Percentiles rank a stretch among this genome's conserved stretches.
Evolutionary conservation across 2,113 vertebrate genomes (phyloP).

Genomic region (Tricholaema leucomelas): DNA sequence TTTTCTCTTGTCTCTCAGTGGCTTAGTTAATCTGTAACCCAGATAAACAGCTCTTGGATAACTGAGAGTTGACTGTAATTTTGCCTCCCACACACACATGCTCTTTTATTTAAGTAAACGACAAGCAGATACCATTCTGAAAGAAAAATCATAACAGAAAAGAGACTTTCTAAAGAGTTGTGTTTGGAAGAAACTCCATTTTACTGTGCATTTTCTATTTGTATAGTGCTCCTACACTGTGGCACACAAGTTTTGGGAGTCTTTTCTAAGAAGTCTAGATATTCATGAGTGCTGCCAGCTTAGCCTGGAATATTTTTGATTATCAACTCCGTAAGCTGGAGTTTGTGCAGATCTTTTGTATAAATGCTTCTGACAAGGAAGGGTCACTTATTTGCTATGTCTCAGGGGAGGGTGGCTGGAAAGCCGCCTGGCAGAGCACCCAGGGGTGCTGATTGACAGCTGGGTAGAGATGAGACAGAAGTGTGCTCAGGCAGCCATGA

Average conservation of each 20-base stretch:
- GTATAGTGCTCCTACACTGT: neutral
- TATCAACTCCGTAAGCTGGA: neutral
- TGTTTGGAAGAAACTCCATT: neutral
- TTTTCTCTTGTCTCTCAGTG: slow-evolving; percentile 25
- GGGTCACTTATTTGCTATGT: neutral
- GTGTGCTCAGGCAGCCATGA: too few relatives aligned
- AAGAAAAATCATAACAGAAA: neutral
- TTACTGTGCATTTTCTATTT: neutral
- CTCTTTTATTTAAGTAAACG: slow-evolving; percentile 43
- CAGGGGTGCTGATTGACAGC: too few relatives aligned
- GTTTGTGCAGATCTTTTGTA: neutral
- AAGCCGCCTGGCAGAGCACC: too few relatives aligned
- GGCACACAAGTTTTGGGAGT: neutral
- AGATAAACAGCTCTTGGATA: slow-evolving; percentile 57
- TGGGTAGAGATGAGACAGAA: too few relatives aligned
- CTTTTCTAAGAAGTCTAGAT: neutral
- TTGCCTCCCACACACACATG: slow-evolving; percentile 21
- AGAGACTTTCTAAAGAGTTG: neutral
- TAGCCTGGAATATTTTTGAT: neutral
- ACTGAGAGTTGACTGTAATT: slow-evolving; percentile 34
- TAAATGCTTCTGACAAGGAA: neutral
- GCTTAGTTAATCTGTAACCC: slow-evolving; percentile 51
- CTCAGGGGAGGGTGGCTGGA: too few relatives aligned
- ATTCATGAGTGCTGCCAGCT: neutral
- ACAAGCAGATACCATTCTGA: slow-evolving; percentile 13